These are phyloP conservation scores for Esperia sulphurella DNA, from an alignment of 2,888 invertebrate genomes.

Conservation along the genomic window DNA sequence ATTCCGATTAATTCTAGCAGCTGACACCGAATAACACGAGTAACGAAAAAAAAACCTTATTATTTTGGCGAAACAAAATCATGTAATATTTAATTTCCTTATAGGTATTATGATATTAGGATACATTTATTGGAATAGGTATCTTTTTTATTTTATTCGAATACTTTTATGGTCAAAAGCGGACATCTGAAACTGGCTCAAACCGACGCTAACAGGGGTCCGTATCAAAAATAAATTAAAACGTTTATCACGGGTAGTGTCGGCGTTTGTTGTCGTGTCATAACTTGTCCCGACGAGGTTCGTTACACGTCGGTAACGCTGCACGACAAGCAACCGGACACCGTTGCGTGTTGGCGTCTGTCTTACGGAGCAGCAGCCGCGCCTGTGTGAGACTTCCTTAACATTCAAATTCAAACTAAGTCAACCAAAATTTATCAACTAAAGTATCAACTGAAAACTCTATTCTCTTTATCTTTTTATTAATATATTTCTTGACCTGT, in stretches of 20 bases:
- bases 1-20: too few species aligned
- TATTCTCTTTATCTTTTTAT: too few species aligned
- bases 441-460: too few species aligned
- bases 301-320: slow-evolving; percentile 53
- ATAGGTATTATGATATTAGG: too few species aligned
- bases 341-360: slow-evolving; percentile 51
- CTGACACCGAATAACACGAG: too few species aligned
- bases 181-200: neutral
- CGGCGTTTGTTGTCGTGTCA: slow-evolving; percentile 67
- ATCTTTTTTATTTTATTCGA: too few species aligned
- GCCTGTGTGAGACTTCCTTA: slow-evolving; percentile 1
- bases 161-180: neutral
- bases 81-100: too few species aligned
- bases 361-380: slow-evolving; percentile 17
- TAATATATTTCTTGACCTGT: too few species aligned
- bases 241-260: slow-evolving; percentile 42
- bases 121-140: too few species aligned
- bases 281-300: slow-evolving; percentile 59
- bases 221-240: slow-evolving; percentile 48
- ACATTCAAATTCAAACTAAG: neutral
- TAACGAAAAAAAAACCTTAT: neutral
- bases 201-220: slow-evolving; percentile 14
- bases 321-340: slow-evolving; percentile 63
- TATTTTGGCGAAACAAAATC: too few species aligned
- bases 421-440: too few species aligned